A percentile compares a stretch with the other conserved stretches of the same genome.
Evolutionary conservation across 2,888 invertebrate species (phyloP).

Genomic region (Norana najaformis): DNA sequence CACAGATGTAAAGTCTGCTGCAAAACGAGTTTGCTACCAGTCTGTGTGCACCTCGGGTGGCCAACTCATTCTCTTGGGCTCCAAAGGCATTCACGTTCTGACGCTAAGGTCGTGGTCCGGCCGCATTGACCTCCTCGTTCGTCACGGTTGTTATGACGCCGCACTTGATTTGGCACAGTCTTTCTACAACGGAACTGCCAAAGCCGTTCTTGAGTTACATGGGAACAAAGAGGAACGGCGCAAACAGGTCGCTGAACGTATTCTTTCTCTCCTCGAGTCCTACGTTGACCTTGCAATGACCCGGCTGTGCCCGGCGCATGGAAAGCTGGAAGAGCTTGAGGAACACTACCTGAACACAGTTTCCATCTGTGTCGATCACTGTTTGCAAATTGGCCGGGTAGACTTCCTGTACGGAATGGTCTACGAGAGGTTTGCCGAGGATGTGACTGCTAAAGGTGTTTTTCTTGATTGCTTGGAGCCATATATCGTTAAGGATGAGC

Average conservation of each 20-base stretch:
- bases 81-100: constrained; percentile 68
- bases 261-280: constrained; percentile 59
- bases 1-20: constrained; percentile 84
- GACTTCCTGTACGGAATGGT: constrained; percentile 66
- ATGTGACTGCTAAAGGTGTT: constrained; percentile 69
- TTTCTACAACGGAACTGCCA: constrained; percentile 70
- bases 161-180: constrained; percentile 69
- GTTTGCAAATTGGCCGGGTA: constrained; percentile 63
- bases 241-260: constrained; percentile 43
- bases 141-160: constrained; percentile 67
- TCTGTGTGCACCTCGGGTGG: constrained; percentile 73
- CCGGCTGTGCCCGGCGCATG: constrained; percentile 54
- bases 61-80: constrained; percentile 74
- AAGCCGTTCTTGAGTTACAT: constrained; percentile 66
- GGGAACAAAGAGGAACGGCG: constrained; percentile 50
- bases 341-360: constrained; percentile 61
- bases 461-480: constrained; percentile 75
- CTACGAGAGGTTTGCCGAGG: constrained; percentile 70
- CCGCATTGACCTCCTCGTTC: constrained; percentile 65
- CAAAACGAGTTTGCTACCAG: constrained; percentile 76
- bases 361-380: constrained; percentile 62
- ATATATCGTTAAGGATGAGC: constrained; percentile 71
- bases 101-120: constrained; percentile 65
- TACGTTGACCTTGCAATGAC: constrained; percentile 62
- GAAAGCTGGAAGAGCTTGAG: constrained; percentile 59